Evolutionary conservation across 2,888 invertebrate species (phyloP).

Genomic region (Tenthredo amoena): DNA sequence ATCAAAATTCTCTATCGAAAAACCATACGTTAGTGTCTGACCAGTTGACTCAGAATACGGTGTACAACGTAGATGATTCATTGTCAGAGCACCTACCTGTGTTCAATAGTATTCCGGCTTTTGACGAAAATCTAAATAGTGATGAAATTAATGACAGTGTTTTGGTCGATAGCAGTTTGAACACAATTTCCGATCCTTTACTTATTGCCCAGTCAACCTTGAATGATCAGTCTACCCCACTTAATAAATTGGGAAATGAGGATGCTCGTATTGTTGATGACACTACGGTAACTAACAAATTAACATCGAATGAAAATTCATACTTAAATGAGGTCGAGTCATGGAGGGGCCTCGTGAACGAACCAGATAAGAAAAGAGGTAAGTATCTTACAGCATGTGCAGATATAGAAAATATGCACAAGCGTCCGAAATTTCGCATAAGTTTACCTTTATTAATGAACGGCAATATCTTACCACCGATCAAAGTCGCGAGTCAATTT

Average conservation of each 20-base stretch:
- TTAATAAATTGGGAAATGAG: neutral
- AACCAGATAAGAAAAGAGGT: neutral
- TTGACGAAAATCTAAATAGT: neutral
- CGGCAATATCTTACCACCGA: neutral
- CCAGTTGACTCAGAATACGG: neutral
- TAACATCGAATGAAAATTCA: neutral
- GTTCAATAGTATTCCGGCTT: neutral
- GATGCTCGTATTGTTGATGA: neutral
- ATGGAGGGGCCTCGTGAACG: neutral
- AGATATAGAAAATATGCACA: conserved; percentile 30
- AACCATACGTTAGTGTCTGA: neutral
- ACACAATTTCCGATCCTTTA: neutral
- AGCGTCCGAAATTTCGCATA: neutral
- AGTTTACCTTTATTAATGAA: neutral
- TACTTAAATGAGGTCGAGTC: neutral
- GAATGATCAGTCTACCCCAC: neutral
- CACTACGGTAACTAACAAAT: neutral
- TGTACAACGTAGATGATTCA: neutral
- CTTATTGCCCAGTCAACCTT: neutral
- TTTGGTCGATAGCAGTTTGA: neutral
- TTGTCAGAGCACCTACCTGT: neutral
- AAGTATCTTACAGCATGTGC: conserved; percentile 6
- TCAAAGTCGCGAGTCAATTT: neutral
- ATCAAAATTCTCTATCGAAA: neutral
- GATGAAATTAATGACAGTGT: neutral